Evolutionary conservation across 2,113 vertebrate species (phyloP), one percentile per base, ranked within the genome.

Genomic region (Apus apus): DNA sequence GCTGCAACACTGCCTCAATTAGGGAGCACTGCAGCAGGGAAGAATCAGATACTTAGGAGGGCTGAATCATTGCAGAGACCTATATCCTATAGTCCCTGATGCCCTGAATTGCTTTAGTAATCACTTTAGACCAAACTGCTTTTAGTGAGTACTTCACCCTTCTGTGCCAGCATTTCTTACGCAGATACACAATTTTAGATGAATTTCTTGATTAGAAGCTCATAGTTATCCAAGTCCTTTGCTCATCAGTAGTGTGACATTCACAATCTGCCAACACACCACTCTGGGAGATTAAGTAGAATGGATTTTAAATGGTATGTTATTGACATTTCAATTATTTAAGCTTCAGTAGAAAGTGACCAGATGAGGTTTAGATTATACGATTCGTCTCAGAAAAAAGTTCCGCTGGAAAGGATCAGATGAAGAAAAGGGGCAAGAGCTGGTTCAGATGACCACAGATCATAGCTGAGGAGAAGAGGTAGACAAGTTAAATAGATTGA

Each of bases 281-380:
- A 95, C 96, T 96, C 95, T 75, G 94, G 82, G 87, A 97, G 96
- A 98, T 98, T 97, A 97, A 96, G 82, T 57, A 93, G 97, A 96
- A 96, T 93, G 96, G 95, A 91, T 96, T 96, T 95, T 96, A 97
- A 97, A 97, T 90, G 91, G 93, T 82, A 67, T 82, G 88, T 96
- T 97, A 97, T 97, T 97, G 97, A 96, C 94, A 97, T 97, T 96
- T 96, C 96, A 94, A 97, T 97, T 97, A 98, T 96, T 95, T 93
- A 91, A 75, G 85, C 94, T 92, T 87, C 17, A 30, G 89, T 83
- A 96, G 91, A 94, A 94, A 96, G 96, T 94, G 94, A 96, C 94
- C 93, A 96, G 92, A 97, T 91, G 79, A 97, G 93, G 67, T 91
- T 96, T 93, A 96, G 96, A 92, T 93, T 82, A 60, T 90, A 85